Evolutionary conservation across 1,140 invertebrate species (phyloP), one percentile per base, ranked within the genome.

Genomic region (Eumaeus atala): DNA sequence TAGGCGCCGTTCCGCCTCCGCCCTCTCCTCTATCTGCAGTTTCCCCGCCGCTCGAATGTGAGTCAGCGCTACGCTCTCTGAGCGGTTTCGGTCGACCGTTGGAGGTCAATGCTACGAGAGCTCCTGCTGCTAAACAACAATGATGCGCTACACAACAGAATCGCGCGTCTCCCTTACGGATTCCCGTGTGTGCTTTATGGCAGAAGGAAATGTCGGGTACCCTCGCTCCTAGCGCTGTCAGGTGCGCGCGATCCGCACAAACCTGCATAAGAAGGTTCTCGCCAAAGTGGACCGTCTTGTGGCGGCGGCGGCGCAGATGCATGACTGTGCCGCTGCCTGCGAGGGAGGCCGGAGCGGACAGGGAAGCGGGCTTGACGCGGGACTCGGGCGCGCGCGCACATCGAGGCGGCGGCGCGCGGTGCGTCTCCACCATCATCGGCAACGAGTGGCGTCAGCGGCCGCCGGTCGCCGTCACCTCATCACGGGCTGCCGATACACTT

Each of bases 261-360:
- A 92, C 91, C 70, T 92, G 91, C 72, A 92, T 89, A 28, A 92
- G 77, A 5, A 92, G 84, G 70, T 92, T 92, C 66, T 93, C 92
- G 42, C 92, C 92, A 73, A 93, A 93, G 80, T 93, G 92, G 10
- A 93, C 92, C 37, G 92, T 93, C 82, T 93, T 93, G 81, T 93
- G 91, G 48, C 92, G 88, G 37, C 92, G 88, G 17, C 92, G 87
- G 48, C 91, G 90, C 38, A 89, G 81, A 58, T 90, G 89, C 60
- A 91, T 84, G 53, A 87, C 86, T 35, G 85, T 89, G 58, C 87
- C 88, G 65, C 82, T 79, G 66, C 81, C 81, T 67, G 77, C 81
- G 54, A 74, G 80, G 69, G 68, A 88, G 64, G 76, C 78, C 64
- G 71, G 88, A 65, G 74, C 84, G 38, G 75, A 83, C 58, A 63